A percentile compares a stretch with the other conserved stretches of the same genome.
Conservation (phyloP, 1,140 invertebrate genomes). For the Arion vulgaris region DNA sequence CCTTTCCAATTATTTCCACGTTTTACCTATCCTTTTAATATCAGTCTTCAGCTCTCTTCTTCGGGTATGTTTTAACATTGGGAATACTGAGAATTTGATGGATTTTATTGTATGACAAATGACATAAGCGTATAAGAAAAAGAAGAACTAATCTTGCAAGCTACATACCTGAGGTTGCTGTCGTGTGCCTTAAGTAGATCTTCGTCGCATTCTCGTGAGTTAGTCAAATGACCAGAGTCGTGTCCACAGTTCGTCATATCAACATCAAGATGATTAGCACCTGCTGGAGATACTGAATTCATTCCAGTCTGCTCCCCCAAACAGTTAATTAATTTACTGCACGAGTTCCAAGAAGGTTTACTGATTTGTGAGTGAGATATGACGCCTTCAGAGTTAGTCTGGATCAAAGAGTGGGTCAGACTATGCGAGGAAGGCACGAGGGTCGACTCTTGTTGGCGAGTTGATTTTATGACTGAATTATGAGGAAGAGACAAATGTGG, state of each 20-base stretch:
- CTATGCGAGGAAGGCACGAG: slow-evolving; percentile 3
- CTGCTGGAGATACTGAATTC: not conserved
- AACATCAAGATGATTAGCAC: slow-evolving; percentile 10
- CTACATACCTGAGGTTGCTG: not conserved
- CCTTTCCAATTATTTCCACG: no score
- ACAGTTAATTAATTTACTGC: not conserved
- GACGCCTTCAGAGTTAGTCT: slow-evolving; percentile 34
- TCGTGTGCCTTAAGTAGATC: slow-evolving; percentile 5
- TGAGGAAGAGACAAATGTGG: slow-evolving; percentile 48
- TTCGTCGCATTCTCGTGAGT: slow-evolving; percentile 3
- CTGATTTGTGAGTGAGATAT: slow-evolving; percentile 29
- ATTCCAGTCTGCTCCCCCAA: slow-evolving; percentile 20
- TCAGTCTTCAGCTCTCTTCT: no score
- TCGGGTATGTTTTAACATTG: no score
- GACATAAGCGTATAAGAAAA: no score
- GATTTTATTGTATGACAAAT: no score
- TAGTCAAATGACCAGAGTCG: slow-evolving; percentile 43
- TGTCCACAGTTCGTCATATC: slow-evolving; percentile 37
- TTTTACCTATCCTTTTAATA: no score
- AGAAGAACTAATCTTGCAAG: no score
- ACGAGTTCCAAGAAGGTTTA: slow-evolving; percentile 1
- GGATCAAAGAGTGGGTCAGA: slow-evolving; percentile 36
- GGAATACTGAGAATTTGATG: no score
- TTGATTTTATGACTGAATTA: slow-evolving; percentile 66
- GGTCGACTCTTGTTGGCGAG: slow-evolving; percentile 20